phyloP scores from a whole-genome alignment of 2,888 invertebrate genomes.

The Hanleya hanleyi region DNA sequence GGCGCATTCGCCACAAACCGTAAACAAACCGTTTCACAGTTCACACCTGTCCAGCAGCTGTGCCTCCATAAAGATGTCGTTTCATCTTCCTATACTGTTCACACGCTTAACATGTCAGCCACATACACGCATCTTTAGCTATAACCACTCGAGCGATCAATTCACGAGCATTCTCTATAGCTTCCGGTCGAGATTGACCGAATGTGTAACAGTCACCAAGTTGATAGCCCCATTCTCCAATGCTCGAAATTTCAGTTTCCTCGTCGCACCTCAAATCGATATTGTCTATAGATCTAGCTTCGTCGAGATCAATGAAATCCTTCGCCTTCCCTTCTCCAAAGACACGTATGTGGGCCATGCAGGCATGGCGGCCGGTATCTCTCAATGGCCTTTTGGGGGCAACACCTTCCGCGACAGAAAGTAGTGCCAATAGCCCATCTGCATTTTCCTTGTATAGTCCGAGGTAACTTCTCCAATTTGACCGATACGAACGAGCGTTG shows the following conservation, averaged over 20 bases:
- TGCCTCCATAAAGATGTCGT: too few relatives aligned
- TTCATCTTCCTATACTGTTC: too few relatives aligned
- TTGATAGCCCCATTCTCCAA: background rate
- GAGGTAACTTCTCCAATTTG: background rate
- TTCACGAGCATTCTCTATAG: background rate
- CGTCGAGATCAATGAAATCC: background rate
- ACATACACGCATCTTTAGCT: background rate
- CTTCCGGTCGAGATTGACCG: background rate
- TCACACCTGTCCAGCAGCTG: too few relatives aligned
- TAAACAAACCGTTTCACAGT: too few relatives aligned
- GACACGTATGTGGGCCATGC: background rate
- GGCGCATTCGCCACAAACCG: too few relatives aligned
- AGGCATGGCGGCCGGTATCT: background rate
- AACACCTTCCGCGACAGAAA: background rate
- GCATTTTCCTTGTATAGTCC: background rate
- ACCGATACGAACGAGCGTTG: background rate
- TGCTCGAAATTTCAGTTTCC: background rate
- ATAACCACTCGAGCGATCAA: background rate
- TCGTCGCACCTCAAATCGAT: background rate
- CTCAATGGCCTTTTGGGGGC: background rate
- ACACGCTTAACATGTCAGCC: background rate
- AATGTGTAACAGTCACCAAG: background rate
- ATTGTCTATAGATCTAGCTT: background rate
- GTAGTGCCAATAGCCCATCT: background rate
- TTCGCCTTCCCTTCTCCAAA: background rate